Conservation (phyloP, 1,140 invertebrate genomes). For the Goniozus legneri region DNA sequence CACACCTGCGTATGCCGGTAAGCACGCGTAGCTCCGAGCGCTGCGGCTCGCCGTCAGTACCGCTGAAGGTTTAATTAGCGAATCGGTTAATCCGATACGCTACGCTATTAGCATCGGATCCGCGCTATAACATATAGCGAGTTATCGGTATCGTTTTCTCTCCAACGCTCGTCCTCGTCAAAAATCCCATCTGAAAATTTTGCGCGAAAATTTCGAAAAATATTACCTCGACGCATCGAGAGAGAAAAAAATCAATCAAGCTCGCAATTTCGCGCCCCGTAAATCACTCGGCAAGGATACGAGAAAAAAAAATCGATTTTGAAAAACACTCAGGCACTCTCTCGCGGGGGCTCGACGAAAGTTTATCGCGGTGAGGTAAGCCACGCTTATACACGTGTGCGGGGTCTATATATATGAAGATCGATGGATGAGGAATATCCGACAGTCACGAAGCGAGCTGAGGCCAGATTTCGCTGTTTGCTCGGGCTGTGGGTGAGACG, state of each 20-base stretch:
- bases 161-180: neutral
- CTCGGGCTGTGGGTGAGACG: no score
- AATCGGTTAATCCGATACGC: slow-evolving; percentile 34
- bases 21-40: slow-evolving; percentile 25
- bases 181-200: no score
- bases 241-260: neutral
- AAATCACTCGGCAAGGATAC: no score
- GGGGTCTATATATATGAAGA: no score
- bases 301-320: neutral
- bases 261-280: neutral
- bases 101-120: slow-evolving; percentile 30
- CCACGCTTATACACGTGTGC: no score
- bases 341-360: no score
- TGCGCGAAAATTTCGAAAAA: neutral
- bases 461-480: no score
- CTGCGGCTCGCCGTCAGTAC: slow-evolving; percentile 27
- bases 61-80: slow-evolving; percentile 34
- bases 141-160: neutral
- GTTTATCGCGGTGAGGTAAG: no score
- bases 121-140: slow-evolving; percentile 3
- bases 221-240: neutral
- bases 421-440: no score
- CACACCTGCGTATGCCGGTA: slow-evolving; percentile 9
- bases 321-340: no score
- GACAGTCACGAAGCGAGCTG: no score